Evolutionary conservation across 2,113 vertebrate genomes (phyloP), one percentile per base, ranked within the genome.

Genomic region (Amphiprion percula): DNA sequence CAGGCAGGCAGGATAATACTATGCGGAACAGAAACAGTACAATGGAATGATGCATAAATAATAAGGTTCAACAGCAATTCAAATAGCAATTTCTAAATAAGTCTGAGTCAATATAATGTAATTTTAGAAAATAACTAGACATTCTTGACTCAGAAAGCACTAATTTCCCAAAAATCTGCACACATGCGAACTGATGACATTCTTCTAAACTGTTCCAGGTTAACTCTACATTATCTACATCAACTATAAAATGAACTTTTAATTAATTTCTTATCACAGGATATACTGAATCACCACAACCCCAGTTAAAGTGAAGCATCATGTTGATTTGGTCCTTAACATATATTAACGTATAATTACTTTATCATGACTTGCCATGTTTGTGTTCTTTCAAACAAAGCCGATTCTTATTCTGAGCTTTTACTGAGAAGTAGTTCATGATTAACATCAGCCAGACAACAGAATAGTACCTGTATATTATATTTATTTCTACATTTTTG

Each of bases 371-470:
- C 33, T 50, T 19, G 73, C 26, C 19, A 44, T 23, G 5, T 55
- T 24, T 61, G 10, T 49, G 47, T 68, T 10, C 52, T 30, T 23
- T 53, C 10, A 16, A 30, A 14, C 16, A 10, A 41, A 41, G 39
- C 39, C 16, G 7, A 37, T 39, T 10, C n/a, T 55, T 21, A 62
- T 28, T 1, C 0, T 17, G 17, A 8, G 21, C 21, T 21, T 23
- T 55, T 61, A 66, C 21, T 47, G 11, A 16, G 7, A 19, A 39
- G 39, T 41, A 33, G 26, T 37, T 26, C 21, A 60, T 23, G 1
- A 60, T 55, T 41, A 49, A 63, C 28, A 75, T 24, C 4, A 60
- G 30, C 19, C 64, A 50, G 53, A 61, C 37, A 69, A 26, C 8
- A 23, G 28, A 74, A 70, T 2, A 23, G 21, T 16, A 63, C 37